Base-by-base conservation (phyloP, 2,797 vertebrate genomes). In the Lycodopsis pacificus region DNA sequence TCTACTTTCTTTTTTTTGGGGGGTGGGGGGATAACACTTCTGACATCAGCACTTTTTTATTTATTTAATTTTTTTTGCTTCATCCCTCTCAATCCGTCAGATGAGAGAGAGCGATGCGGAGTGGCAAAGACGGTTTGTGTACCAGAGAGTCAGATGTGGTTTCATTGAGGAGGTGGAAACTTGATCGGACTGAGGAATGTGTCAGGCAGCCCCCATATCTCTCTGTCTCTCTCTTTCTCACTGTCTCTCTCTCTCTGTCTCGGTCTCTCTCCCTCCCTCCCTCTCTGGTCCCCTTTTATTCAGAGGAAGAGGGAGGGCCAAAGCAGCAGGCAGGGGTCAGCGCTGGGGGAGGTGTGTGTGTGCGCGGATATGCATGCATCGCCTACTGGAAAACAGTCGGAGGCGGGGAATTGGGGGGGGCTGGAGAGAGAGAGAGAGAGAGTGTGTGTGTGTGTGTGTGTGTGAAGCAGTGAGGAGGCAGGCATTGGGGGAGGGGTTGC, bases 111-210 rank as follows among this genome's bases (percentile, higher is more conserved):
- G 42, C 15, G 15, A 46, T 3, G 44, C 14, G 13, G 15, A 44
- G 14, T 14, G 42, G 14, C 15, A 10, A 17, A 49, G 48, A 53
- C 22, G 10, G 53, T 34, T 65, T 66, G 77, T 48, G 46, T 53
- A 12, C 20, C 49, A 42, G 72, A 70, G 73, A 72, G 68, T 79
- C 69, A 59, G 72, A 80, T 71, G 75, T 72, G 64, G 54, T 81
- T 89, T 88, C 75, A 86, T 91, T 91, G 84, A 89, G 79, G 79
- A 89, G 89, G 77, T 84, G 77, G 94, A 94, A 95, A 94, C 89
- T 87, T 91, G 92, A 94, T 93, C 90, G 4, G 82, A 51, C 83
- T 84, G 79, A 90, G 93, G 94, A 95, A 95, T 95, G 90, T 92
- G 85, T 90, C 86, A 86, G 86, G 83, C 81, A 51, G 73, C 87